Evolutionary conservation across 2,888 invertebrate species (phyloP), one percentile per base, ranked within the genome.

Genomic region (Diachrysia chrysitis): DNA sequence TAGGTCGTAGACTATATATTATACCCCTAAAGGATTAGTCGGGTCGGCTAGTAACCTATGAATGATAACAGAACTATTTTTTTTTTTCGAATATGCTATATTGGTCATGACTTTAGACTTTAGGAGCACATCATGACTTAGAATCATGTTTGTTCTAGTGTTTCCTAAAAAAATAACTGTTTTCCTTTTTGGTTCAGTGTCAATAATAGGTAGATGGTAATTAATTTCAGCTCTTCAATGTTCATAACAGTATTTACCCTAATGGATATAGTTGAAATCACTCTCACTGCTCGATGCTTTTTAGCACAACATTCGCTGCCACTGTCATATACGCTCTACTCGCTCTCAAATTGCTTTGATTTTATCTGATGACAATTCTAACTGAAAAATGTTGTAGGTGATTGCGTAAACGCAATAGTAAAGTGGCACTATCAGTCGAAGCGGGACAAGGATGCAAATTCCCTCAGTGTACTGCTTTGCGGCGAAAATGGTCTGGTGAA

Each of bases 321-420:
- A 48, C 62, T 67, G 62, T 61, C 56, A 29, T 32, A 9, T 19
- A 42, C 19, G 59, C 60, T n/a, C 57, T 71, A 48, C 66, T 63
- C 76, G 46, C 29, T 74, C 37, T 60, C 10, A 10, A 35, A 23
- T 55, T 14, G 17, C 16, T 6, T 37, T 29, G 25, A 19, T 12
- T 1, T 35, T 9, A 23, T 19, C 4, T 53, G n/a, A 35, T 35
- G 35, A 17, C 48, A 5, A 19, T 21, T 42, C 9, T 62, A 46
- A 42, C 4, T 54, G 2, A 57, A 17, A 48, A 6, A 58, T 66
- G 55, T 90, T 90, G 42, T 88, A 97, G 98, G 98, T 69, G 99
- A 99, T 92, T 98, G 99, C 82, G 99, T 99, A 3, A 99, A 99
- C 92, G 98, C 98, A 25, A 98, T 99, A 83, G 99, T 99, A 21